These are phyloP conservation scores for Candoia aspera DNA, from an alignment of 2,113 vertebrate species.

Conservation along the genomic window DNA sequence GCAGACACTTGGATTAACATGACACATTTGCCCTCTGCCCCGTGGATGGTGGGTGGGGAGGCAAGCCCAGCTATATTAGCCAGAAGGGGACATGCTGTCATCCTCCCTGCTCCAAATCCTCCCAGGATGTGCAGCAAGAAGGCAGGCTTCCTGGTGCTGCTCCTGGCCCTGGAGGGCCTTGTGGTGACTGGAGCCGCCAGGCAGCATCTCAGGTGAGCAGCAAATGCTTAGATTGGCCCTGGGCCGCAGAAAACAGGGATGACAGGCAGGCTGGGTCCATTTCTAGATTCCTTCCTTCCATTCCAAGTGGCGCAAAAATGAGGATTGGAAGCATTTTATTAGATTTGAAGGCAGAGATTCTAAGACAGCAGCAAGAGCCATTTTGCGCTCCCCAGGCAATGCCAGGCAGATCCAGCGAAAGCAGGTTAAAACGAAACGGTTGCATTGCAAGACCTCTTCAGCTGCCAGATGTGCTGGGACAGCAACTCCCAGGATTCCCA, in stretches of 20 bases:
- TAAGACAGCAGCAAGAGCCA: too few relatives aligned
- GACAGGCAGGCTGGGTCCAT: neutral
- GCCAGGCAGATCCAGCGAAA: too few relatives aligned
- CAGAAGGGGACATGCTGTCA: fast-evolving
- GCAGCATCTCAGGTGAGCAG: neutral
- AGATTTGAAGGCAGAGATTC: too few relatives aligned
- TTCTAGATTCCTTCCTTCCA: too few relatives aligned
- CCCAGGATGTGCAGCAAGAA: neutral
- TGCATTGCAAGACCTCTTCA: too few relatives aligned
- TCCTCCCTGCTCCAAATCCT: neutral
- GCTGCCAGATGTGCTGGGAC: too few relatives aligned
- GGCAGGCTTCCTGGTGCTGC: neutral
- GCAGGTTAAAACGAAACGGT: too few relatives aligned
- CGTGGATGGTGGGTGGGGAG: too few relatives aligned
- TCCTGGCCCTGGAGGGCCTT: neutral
- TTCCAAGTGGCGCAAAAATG: neutral
- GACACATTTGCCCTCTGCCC: neutral
- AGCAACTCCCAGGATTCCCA: too few relatives aligned
- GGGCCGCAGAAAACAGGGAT: neutral
- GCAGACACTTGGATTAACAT: neutral
- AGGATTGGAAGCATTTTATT: too few relatives aligned
- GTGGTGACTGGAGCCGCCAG: fast-evolving
- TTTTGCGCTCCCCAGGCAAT: too few relatives aligned
- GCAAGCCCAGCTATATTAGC: neutral
- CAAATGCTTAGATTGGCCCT: neutral